Evolutionary conservation across 2,797 vertebrate species (phyloP), one percentile per base, ranked within the genome.

Genomic region (Anabas testudineus): DNA sequence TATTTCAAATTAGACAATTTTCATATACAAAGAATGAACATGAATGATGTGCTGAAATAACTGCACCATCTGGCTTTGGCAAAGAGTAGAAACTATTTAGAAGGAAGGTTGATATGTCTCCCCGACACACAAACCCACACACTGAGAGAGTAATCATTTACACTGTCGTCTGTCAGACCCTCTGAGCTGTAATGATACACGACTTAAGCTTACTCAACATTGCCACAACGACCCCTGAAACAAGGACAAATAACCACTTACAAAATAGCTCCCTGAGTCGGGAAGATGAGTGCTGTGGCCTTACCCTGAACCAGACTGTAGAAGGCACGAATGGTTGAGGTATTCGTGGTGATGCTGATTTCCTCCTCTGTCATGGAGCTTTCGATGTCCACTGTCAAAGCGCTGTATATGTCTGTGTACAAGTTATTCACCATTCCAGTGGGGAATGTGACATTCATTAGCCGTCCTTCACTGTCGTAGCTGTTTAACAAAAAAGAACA

Each of bases 391-490:
- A 99, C 98, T 0, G 95, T 96, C 87, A 98, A 90, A 3, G 97
- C 95, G 72, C 90, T 95, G 87, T 97, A 95, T 90, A 98, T 95
- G 85, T 99, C 98, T 0, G 96, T 94, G 1, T 97, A 97, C 83
- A 99, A 91, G 89, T 95, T 99, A 46, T 96, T 97, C 87, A 99
- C 96, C 78, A 96, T 95, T 45, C 98, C 98, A 0, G 97, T 98
- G 48, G 98, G 98, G 85, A 99, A 99, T 0, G 98, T 99, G 68
- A 99, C 97, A 0, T 99, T 99, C 78, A 97, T 98, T 65, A 99
- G 95, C 67, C 96, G 95, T 12, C 98, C 98, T 84, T 99, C 98
- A 1, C 96, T 95, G 94, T 99, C 98, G 0, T 99, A 99, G 92
- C 98, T 99, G 85, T 63, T 85, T 47, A 83, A 78, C 84, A 82